Evolutionary conservation across 2,888 invertebrate genomes (phyloP).

Genomic region (Baccha elongata): DNA sequence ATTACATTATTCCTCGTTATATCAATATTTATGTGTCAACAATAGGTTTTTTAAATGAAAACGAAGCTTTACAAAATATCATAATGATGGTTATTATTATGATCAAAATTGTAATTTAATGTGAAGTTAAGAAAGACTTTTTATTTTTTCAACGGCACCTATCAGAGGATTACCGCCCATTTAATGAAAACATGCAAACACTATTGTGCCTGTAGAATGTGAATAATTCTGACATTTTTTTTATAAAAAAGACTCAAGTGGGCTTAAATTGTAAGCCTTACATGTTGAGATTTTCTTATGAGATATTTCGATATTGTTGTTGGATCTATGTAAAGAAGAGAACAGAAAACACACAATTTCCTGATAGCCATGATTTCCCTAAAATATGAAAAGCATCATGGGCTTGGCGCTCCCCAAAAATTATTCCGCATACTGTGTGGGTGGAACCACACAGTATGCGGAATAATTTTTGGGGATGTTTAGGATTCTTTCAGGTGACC

Average conservation of each 20-base stretch:
- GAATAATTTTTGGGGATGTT: neutral
- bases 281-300: neutral
- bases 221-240: too few relatives aligned
- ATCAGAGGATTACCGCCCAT: too few relatives aligned
- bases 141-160: too few relatives aligned
- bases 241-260: too few relatives aligned
- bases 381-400: neutral
- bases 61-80: neutral
- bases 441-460: neutral
- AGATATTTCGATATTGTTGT: neutral
- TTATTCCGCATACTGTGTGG: too few relatives aligned
- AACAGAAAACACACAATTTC: neutral
- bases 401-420: too few relatives aligned
- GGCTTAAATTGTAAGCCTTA: too few relatives aligned
- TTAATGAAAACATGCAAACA: constrained; percentile 5
- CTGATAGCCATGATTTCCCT: neutral
- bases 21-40: too few relatives aligned
- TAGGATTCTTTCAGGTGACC: neutral
- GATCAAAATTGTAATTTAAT: too few relatives aligned
- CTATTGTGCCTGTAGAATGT: neutral
- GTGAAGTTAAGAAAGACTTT: too few relatives aligned
- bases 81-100: too few relatives aligned
- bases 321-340: neutral
- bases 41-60: constrained; percentile 14
- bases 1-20: too few relatives aligned